phyloP scores from a whole-genome alignment of 37 sponge, comb jelly and placozoan genomes.

The Ianthella basta region DNA sequence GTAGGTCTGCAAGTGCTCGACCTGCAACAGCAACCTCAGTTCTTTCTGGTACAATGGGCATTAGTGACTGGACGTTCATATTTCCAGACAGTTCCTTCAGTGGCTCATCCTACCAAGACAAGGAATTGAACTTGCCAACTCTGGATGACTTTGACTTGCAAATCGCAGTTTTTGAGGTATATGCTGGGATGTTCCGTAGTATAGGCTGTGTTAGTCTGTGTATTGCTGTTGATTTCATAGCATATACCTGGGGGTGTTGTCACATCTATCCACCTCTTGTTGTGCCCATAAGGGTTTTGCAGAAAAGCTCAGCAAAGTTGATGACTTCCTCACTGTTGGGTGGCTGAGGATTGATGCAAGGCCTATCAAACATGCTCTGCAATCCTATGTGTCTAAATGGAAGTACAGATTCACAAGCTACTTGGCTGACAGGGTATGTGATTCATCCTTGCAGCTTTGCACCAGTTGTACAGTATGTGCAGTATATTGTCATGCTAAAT shows the following conservation, averaged over 20 bases:
- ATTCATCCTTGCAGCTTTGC: too few relatives aligned
- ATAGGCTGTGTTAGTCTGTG: too few relatives aligned
- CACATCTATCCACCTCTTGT: not conserved
- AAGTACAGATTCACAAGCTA: slow-evolving; percentile 73
- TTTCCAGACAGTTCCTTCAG: slow-evolving; percentile 17
- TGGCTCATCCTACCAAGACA: not conserved
- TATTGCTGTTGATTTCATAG: too few relatives aligned
- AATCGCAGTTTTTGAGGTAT: slow-evolving; percentile 75
- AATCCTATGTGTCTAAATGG: slow-evolving; percentile 77
- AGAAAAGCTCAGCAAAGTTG: slow-evolving; percentile 47
- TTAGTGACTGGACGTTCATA: slow-evolving; percentile 81
- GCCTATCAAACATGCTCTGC: slow-evolving; percentile 70
- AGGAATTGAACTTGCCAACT: slow-evolving; percentile 49
- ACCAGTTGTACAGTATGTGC: too few relatives aligned
- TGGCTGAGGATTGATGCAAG: slow-evolving; percentile 81
- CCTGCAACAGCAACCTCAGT: slow-evolving; percentile 26
- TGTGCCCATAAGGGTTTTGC: slow-evolving; percentile 45
- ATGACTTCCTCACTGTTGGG: slow-evolving; percentile 55
- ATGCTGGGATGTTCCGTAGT: too few relatives aligned
- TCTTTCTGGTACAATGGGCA: slow-evolving; percentile 44
- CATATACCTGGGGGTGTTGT: not conserved
- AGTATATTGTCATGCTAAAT: too few relatives aligned
- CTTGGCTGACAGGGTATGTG: slow-evolving; percentile 67
- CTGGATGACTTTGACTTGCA: slow-evolving; percentile 85
- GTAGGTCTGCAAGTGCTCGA: not conserved